These are phyloP conservation scores for Leptinotarsa peninsularis DNA, from an alignment of 2,888 invertebrate species.

Conservation along the genomic window DNA sequence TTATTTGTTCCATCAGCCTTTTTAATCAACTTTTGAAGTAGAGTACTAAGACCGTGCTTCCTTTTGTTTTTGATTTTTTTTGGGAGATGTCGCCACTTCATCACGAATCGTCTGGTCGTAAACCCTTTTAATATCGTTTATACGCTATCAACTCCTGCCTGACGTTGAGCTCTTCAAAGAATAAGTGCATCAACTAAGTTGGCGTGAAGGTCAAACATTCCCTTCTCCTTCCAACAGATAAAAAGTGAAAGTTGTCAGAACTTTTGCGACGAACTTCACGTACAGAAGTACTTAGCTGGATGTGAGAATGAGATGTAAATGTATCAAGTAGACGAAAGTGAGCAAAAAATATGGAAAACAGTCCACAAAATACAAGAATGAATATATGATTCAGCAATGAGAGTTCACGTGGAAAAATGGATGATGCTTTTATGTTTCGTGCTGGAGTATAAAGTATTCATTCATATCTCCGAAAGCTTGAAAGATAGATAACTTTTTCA, in stretches of 20 bases:
- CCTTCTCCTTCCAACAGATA: background rate
- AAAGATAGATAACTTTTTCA: no score
- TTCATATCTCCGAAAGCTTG: no score
- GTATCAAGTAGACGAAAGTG: background rate
- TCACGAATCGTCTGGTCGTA: slow-evolving; percentile 14
- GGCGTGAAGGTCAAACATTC: slow-evolving; percentile 5
- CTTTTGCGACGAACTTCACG: background rate
- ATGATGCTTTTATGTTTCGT: background rate
- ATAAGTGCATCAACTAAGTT: slow-evolving; percentile 15
- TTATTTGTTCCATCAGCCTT: background rate
- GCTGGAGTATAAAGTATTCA: no score
- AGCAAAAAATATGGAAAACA: slow-evolving; percentile 16
- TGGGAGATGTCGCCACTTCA: background rate
- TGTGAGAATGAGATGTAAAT: slow-evolving; percentile 9
- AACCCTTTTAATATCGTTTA: slow-evolving; percentile 8
- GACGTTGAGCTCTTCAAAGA: slow-evolving; percentile 1
- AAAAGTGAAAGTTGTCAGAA: slow-evolving; percentile 3
- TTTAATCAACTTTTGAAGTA: background rate
- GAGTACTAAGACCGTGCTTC: background rate
- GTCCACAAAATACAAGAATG: slow-evolving; percentile 1
- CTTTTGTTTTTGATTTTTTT: background rate
- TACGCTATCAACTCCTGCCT: background rate
- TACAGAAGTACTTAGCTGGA: background rate
- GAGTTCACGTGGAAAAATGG: background rate
- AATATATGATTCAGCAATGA: background rate